These are phyloP conservation scores for Gallinago stenura DNA, from an alignment of 2,797 vertebrate genomes.

Conservation along the genomic window DNA sequence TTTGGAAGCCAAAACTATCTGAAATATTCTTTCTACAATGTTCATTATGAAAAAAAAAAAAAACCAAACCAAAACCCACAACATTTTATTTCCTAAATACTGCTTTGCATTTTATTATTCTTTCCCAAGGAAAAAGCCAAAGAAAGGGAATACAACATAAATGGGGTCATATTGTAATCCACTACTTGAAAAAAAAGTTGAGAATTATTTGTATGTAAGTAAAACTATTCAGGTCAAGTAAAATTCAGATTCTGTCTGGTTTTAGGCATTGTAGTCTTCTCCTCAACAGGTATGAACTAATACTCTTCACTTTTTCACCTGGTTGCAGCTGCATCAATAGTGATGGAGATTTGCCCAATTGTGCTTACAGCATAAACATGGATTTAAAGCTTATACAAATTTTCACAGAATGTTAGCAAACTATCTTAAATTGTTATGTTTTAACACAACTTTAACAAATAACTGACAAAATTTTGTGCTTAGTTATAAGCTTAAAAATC, in stretches of 20 bases:
- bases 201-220: neutral
- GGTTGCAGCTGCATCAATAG: neutral
- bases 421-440: neutral
- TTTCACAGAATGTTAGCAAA: neutral
- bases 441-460: neutral
- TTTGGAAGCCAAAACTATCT: neutral
- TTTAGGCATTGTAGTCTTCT: neutral
- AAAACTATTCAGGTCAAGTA: neutral
- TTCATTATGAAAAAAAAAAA: neutral
- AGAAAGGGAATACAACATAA: neutral
- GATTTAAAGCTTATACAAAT: neutral
- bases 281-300: neutral
- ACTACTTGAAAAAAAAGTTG: neutral
- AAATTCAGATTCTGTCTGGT: neutral
- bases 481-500: neutral
- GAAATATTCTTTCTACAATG: neutral
- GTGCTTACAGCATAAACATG: neutral
- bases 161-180: neutral
- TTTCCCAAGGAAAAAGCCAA: neutral
- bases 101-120: neutral
- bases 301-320: neutral
- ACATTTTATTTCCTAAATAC: neutral
- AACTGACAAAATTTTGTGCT: neutral
- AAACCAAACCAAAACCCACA: no score
- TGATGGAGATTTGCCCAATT: neutral